These are phyloP conservation scores for Coenonympha arcania DNA, from an alignment of 2,888 invertebrate species.

Conservation along the genomic window DNA sequence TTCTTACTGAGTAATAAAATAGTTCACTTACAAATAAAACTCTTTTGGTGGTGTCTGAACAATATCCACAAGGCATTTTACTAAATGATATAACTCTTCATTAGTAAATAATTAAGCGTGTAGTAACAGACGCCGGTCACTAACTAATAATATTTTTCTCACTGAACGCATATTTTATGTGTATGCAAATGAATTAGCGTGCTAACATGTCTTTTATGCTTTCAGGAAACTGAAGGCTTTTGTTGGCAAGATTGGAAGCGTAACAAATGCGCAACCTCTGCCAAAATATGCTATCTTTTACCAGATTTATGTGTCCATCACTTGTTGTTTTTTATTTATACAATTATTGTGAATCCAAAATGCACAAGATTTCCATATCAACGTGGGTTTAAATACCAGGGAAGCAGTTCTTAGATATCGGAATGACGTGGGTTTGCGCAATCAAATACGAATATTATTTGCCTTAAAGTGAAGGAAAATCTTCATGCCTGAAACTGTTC, in stretches of 20 bases:
- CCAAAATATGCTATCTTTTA: background rate
- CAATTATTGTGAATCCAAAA: too few relatives aligned
- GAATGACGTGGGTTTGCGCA: too few relatives aligned
- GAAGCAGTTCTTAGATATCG: too few relatives aligned
- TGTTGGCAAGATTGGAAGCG: slow-evolving; percentile 34
- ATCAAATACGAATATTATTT: too few relatives aligned
- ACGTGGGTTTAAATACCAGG: too few relatives aligned
- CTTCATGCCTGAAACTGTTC: too few relatives aligned
- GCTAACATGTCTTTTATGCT: slow-evolving; percentile 51
- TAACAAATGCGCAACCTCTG: slow-evolving; percentile 33
- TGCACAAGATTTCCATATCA: too few relatives aligned
- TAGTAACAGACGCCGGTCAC: slow-evolving; percentile 19
- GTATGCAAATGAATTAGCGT: slow-evolving; percentile 64
- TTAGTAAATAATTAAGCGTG: slow-evolving; percentile 15
- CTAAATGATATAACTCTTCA: too few relatives aligned
- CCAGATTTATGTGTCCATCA: background rate
- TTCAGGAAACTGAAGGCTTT: slow-evolving; percentile 43
- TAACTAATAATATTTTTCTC: slow-evolving; percentile 39
- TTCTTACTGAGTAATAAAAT: too few relatives aligned
- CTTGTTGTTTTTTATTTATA: background rate
- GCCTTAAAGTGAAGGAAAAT: too few relatives aligned
- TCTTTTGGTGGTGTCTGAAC: slow-evolving; percentile 50
- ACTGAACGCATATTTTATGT: slow-evolving; percentile 37
- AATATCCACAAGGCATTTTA: slow-evolving; percentile 67
- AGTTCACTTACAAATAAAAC: slow-evolving; percentile 53